Evolutionary conservation across 2,113 vertebrate genomes (phyloP), one percentile per base, ranked within the genome.

Genomic region (Aphyosemion australe): DNA sequence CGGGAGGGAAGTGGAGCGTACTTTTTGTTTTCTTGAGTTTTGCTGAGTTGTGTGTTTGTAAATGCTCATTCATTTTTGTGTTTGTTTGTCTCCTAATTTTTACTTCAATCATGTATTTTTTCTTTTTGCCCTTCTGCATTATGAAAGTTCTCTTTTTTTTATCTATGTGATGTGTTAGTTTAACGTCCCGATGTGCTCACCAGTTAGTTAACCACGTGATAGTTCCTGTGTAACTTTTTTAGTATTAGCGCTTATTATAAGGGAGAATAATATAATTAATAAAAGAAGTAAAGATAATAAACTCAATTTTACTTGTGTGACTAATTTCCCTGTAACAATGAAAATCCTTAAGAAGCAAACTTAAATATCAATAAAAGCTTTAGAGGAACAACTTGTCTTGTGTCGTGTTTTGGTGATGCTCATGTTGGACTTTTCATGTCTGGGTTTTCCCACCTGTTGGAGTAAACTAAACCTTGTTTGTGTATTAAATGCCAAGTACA

Each of bases 161-260:
- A 81, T 80, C 74, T 88, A 55, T 83, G 77, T 91, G 85, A 90
- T 80, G 80, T 91, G 83, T 89, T 88, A 88, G 87, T 79, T 89
- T 84, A 80, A 64, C 18, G 83, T 91, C 87, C 87, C 20, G n/a
- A 60, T 88, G 86, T 91, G 80, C 76, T 88, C 87, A 91, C 78
- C 79, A 81, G 69, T 89, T 91, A 92, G 86, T 82, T 78, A 83
- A 87, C 58, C 18, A 82, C 89, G 90, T 93, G 88, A 78, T 91
- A 75, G 88, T 87, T 90, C 69, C 76, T 76, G 84, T 90, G 91
- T 90, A 91, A 89, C 86, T 90, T 91, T 92, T 91, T 84, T 90
- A 91, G 91, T 87, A 71, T 89, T 92, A 92, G 89, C 39, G 58
- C 79, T 81, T 72, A 26, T 26, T 26, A 83, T 87, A 87, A 89